Percentiles rank a stretch among this genome's conserved stretches.
phyloP scores from a whole-genome alignment of 2,888 invertebrate species.

The Odontomyia ornata region DNA sequence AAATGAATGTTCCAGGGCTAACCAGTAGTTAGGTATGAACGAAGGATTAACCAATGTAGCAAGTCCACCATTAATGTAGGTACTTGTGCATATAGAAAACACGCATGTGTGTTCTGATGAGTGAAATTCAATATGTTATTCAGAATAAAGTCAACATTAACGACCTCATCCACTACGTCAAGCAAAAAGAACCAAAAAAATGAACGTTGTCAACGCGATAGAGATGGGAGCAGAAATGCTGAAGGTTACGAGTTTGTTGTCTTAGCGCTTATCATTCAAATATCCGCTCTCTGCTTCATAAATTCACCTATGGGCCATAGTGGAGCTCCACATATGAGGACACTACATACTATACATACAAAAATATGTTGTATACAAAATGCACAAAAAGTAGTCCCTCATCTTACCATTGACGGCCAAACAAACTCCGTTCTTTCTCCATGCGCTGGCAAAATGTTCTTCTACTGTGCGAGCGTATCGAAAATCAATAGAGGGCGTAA shows the following conservation, averaged over 20 bases:
- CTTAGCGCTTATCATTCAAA: slow-evolving; percentile 19
- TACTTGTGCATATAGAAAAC: neutral
- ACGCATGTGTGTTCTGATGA: slow-evolving; percentile 37
- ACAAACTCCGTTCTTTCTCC: neutral
- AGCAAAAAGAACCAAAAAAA: neutral
- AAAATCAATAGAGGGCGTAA: slow-evolving; percentile 50
- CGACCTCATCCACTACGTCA: slow-evolving; percentile 19
- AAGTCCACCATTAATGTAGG: too few relatives aligned
- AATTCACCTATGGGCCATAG: neutral
- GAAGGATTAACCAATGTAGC: too few relatives aligned
- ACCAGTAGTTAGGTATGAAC: too few relatives aligned
- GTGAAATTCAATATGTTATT: slow-evolving; percentile 37
- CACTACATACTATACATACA: neutral
- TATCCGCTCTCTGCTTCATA: neutral
- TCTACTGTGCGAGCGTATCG: slow-evolving; percentile 44
- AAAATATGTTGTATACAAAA: neutral
- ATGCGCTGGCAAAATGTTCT: neutral
- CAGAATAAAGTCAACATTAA: slow-evolving; percentile 36
- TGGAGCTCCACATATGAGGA: neutral
- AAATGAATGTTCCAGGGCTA: too few relatives aligned
- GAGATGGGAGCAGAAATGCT: slow-evolving; percentile 24
- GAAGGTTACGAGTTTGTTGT: slow-evolving; percentile 40
- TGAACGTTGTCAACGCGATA: slow-evolving; percentile 14
- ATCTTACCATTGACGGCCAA: slow-evolving; percentile 32
- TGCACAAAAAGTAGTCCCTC: slow-evolving; percentile 22